A percentile compares a stretch with the other conserved stretches of the same genome.
Conservation (phyloP, 2,888 invertebrate genomes). For the Masnerella sp. region DNA sequence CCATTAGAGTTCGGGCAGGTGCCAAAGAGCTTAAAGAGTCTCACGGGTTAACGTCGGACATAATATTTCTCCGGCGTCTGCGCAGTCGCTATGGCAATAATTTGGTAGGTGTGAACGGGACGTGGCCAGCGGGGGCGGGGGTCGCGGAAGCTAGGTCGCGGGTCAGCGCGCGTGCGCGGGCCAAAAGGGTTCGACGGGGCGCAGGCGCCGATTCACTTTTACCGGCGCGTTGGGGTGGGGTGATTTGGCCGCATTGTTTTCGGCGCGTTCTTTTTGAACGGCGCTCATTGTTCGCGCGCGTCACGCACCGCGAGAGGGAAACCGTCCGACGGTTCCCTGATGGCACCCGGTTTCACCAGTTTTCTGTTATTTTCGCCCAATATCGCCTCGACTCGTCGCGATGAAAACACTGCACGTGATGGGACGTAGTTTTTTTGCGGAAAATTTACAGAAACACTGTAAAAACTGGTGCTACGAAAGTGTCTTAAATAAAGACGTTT, state of each 20-base stretch:
- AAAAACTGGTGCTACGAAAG: no score
- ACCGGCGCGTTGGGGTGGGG: no score
- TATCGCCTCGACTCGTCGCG: constrained; percentile 47
- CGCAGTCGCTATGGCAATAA: constrained; percentile 73
- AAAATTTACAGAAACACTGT: no score
- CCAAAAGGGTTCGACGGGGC: constrained; percentile 60
- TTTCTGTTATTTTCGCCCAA: constrained; percentile 62
- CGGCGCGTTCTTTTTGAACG: constrained; percentile 57
- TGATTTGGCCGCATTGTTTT: no score
- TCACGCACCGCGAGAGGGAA: constrained; percentile 71
- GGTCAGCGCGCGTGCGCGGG: constrained; percentile 50
- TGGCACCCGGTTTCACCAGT: constrained; percentile 70
- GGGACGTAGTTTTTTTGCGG: no score
- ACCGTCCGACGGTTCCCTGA: constrained; percentile 73
- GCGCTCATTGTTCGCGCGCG: constrained; percentile 72
- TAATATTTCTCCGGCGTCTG: constrained; percentile 51
- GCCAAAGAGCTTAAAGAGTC: constrained; percentile 37
- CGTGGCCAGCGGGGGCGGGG: constrained; percentile 58
- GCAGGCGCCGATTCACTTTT: constrained; percentile 72
- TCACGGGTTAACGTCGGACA: constrained; percentile 28
- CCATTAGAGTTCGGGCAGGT: constrained; percentile 22
- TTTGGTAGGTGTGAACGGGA: constrained; percentile 75
- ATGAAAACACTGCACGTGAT: not conserved
- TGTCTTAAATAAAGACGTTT: no score
- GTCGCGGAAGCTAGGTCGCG: constrained; percentile 50